phyloP scores from a whole-genome alignment of 1,140 invertebrate genomes.

The Phortica variegata region DNA sequence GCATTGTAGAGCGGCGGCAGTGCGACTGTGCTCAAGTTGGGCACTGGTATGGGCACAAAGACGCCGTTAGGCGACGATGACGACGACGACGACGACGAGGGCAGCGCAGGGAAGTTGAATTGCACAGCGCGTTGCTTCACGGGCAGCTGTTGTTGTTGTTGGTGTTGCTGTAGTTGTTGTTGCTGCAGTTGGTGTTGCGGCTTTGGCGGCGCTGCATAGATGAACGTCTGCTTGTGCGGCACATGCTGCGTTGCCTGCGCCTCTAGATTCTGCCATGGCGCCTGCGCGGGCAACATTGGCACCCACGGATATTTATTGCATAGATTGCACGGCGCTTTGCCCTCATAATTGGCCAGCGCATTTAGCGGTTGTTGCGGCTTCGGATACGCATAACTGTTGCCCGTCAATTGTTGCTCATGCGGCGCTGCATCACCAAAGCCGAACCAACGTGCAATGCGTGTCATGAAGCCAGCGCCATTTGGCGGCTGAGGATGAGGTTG shows the following conservation, averaged over 20 bases:
- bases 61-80: conserved; percentile 1
- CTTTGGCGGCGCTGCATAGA: conserved; percentile 16
- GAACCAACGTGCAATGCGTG: conserved; percentile 49
- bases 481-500: neutral
- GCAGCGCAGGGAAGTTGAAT: conserved; percentile 33
- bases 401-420: conserved; percentile 32
- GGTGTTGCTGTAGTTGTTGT: conserved; percentile 19
- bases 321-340: conserved; percentile 63
- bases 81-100: neutral
- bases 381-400: conserved; percentile 36
- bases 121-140: conserved; percentile 41
- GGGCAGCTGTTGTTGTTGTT: conserved; percentile 28
- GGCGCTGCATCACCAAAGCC: conserved; percentile 32
- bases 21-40: conserved; percentile 60
- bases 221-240: conserved; percentile 23
- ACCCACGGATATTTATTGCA: conserved; percentile 79
- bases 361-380: conserved; percentile 24
- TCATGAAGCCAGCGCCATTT: conserved; percentile 38
- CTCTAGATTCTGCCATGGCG: conserved; percentile 24
- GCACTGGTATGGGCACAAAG: conserved; percentile 59
- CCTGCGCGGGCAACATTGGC: conserved; percentile 62
- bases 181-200: conserved; percentile 25
- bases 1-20: conserved; percentile 63
- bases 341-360: conserved; percentile 47
- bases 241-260: conserved; percentile 30